A percentile compares a stretch with the other conserved stretches of the same genome.
Conservation (phyloP, 2,888 invertebrate species). For the Auanema freiburgensis region DNA sequence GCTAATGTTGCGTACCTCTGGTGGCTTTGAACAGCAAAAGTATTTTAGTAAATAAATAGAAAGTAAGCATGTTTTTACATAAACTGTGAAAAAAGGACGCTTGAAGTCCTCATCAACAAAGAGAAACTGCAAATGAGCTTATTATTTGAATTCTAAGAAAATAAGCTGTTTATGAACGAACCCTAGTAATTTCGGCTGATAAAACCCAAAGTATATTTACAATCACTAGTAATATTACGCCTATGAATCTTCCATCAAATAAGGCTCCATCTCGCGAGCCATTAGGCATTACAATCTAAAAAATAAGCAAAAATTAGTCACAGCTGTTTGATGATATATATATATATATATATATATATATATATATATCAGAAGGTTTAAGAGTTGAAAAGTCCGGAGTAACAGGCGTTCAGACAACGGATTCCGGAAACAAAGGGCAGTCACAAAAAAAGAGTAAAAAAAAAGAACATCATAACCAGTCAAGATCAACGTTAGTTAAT, state of each 20-base stretch:
- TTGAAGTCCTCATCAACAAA: constrained; percentile 78
- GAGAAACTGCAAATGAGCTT: constrained; percentile 71
- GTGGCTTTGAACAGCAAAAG: constrained; percentile 9
- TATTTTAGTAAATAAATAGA: constrained; percentile 83
- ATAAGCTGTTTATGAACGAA: constrained; percentile 66
- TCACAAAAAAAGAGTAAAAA: too few relatives aligned
- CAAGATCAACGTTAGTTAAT: too few relatives aligned
- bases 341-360: too few relatives aligned
- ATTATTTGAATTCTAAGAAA: constrained; percentile 5
- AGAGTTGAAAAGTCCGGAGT: too few relatives aligned
- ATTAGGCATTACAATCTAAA: constrained; percentile 1
- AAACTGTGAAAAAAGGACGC: constrained; percentile 93
- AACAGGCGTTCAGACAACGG: too few relatives aligned
- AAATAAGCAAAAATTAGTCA: not conserved
- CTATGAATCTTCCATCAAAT: constrained; percentile 68
- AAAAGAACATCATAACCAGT: too few relatives aligned
- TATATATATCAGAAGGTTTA: too few relatives aligned
- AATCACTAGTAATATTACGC: constrained; percentile 81
- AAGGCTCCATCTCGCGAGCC: not conserved
- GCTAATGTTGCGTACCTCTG: not conserved
- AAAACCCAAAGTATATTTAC: constrained; percentile 95
- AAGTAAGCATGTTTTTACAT: constrained; percentile 90
- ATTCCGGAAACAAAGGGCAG: too few relatives aligned
- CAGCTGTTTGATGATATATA: too few relatives aligned
- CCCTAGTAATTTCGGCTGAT: constrained; percentile 90